Evolutionary conservation across 2,888 invertebrate species (phyloP), one percentile per base, ranked within the genome.

Genomic region (Chaetogeoica ovagalla): DNA sequence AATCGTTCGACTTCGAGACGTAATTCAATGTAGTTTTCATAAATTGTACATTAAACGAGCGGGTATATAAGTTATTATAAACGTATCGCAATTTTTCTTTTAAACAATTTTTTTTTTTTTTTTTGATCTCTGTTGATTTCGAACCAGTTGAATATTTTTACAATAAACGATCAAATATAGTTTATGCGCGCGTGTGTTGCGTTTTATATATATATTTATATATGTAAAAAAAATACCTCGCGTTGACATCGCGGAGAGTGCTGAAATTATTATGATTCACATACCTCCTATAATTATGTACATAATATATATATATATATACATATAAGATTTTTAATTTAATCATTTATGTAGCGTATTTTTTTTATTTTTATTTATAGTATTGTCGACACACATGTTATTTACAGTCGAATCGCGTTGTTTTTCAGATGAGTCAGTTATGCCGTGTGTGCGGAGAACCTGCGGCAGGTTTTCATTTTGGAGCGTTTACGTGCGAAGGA

Each of bases 371-470:
- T 11, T 30, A 23, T 23, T n/a, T 8, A 21, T 21, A 21, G 11
- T 59, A 6, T 69, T 19, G 65, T 39, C 52, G 60, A 11, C n/a
- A 23, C 7, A 23, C 13, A 21, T 74, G 19, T 2, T 30, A 30
- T 30, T 19, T 66, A 39, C 63, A 74, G 65, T 60, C 23, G 59
- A n/a, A 68, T 69, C 59, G 19, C 30, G n/a, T 13, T 19, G 43
- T 57, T 70, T 77, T 91, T 43, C 91, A 95, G 95, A 96, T 96
- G 95, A 96, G 96, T 90, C 96, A 96, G 90, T 92, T 94, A 89
- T 96, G 96, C 89, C 95, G 95, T 89, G 96, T 96, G 85, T 96
- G 96, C 88, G 95, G 95, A 79, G 96, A 96, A 88, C 95, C 95
- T 84, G 96, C 96, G 83, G 96, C 96, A 82, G 96, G 96, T 84